Percentiles rank a stretch among this genome's conserved stretches.
Evolutionary conservation across 1,140 invertebrate genomes (phyloP).

Genomic region (Drosophila insularis): DNA sequence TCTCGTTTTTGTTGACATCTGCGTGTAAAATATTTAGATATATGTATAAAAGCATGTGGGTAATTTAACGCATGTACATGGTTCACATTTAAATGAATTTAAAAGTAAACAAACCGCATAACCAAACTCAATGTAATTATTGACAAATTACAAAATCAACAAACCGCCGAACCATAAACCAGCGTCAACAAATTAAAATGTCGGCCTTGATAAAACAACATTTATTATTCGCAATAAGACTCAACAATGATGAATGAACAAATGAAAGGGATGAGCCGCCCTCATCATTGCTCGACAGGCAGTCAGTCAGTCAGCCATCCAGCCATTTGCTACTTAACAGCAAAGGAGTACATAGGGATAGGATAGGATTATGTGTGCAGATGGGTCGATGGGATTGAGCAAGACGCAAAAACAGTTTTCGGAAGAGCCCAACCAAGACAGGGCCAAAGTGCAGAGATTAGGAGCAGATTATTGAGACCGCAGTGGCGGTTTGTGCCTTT

Average conservation of each 20-base stretch:
- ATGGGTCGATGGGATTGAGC: conserved; percentile 3
- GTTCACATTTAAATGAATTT: conserved; percentile 34
- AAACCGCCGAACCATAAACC: conserved; percentile 61
- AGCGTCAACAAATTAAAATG: conserved; percentile 68
- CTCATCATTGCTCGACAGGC: background rate
- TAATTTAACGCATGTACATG: background rate
- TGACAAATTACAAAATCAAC: conserved; percentile 70
- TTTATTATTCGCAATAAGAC: conserved; percentile 63
- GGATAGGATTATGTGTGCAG: background rate
- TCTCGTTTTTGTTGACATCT: background rate
- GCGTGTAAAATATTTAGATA: background rate
- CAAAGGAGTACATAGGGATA: conserved; percentile 23
- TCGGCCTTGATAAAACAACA: conserved; percentile 61
- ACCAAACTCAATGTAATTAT: conserved; percentile 57
- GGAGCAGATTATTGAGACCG: conserved; percentile 36
- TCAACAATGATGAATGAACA: conserved; percentile 61
- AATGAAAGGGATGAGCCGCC: conserved; percentile 11
- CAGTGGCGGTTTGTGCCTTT: conserved; percentile 25
- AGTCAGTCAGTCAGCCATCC: background rate
- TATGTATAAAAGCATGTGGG: background rate
- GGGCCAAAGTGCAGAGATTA: conserved; percentile 36
- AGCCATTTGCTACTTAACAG: conserved; percentile 2
- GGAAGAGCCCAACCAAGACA: background rate
- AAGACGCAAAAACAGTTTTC: background rate
- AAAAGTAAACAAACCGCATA: conserved; percentile 53